A percentile compares a stretch with the other conserved stretches of the same genome.
These are phyloP conservation scores for Caenorhabditis tropicalis DNA, from an alignment of 1,140 invertebrate genomes.

Conservation along the genomic window DNA sequence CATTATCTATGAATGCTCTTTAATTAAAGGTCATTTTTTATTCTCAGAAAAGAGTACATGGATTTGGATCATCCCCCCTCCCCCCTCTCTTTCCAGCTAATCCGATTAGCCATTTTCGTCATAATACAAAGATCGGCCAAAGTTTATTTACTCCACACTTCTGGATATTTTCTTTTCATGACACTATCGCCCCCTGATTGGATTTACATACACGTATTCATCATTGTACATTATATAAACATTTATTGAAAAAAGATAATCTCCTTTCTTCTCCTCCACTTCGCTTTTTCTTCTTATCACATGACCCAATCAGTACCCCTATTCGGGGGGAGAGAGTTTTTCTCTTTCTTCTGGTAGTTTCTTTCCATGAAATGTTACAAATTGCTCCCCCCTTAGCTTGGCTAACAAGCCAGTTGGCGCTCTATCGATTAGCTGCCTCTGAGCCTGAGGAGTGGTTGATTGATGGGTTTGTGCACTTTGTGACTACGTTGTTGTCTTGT, in stretches of 20 bases:
- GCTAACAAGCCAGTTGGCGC: too few species aligned
- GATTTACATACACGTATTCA: background rate
- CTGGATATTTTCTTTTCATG: too few species aligned
- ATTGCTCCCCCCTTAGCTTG: background rate
- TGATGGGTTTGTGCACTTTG: too few species aligned
- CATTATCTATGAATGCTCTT: too few species aligned
- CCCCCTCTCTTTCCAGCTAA: background rate
- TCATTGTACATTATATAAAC: background rate
- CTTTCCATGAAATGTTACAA: background rate
- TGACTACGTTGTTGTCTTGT: too few species aligned
- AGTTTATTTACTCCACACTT: too few species aligned
- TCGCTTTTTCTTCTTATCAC: background rate
- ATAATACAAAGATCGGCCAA: background rate
- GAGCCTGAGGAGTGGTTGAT: too few species aligned
- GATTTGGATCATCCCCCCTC: too few species aligned
- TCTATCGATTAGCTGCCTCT: too few species aligned
- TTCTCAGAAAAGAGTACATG: too few species aligned
- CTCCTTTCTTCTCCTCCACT: background rate
- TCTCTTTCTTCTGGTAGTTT: background rate
- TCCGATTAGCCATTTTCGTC: background rate
- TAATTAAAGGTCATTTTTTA: too few species aligned
- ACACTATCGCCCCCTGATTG: background rate
- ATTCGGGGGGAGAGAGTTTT: too few species aligned
- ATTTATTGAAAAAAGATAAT: background rate
- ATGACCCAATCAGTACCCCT: conserved; percentile 7